Evolutionary conservation across 1,140 invertebrate genomes (phyloP).

Genomic region (Calosoma granatense): DNA sequence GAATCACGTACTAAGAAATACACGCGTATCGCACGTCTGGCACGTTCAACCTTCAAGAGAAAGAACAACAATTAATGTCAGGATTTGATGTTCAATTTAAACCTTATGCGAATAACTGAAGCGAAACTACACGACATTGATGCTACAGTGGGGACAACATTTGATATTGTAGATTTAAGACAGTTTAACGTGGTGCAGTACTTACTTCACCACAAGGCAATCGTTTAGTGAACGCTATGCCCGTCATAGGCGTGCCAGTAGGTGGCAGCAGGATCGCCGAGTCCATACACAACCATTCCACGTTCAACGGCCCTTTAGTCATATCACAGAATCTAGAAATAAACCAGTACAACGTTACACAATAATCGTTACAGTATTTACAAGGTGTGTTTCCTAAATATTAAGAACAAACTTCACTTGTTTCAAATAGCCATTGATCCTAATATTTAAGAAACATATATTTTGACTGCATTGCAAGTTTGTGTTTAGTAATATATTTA

Average conservation of each 20-base stretch:
- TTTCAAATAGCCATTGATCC: no score
- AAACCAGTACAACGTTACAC: no score
- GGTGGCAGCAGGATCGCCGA: constrained; percentile 92
- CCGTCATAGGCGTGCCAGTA: constrained; percentile 92
- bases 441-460: no score
- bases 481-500: no score
- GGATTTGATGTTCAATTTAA: neutral
- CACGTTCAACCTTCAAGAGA: constrained; percentile 71
- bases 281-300: constrained; percentile 91
- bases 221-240: constrained; percentile 88
- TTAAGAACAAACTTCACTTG: no score
- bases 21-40: constrained; percentile 83
- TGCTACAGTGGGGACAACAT: no score
- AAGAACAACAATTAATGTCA: constrained; percentile 13
- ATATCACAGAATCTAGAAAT: constrained; percentile 74
- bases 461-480: no score
- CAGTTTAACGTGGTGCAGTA: constrained; percentile 8
- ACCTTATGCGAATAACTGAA: no score
- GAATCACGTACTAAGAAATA: constrained; percentile 87
- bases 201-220: constrained; percentile 88
- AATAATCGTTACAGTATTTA: neutral
- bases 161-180: neutral
- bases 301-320: constrained; percentile 76
- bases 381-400: neutral
- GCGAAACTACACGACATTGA: neutral